Percentiles rank a stretch among this genome's conserved stretches.
Conservation (phyloP, 2,113 vertebrate genomes). For the Malaclemys terrapin region DNA sequence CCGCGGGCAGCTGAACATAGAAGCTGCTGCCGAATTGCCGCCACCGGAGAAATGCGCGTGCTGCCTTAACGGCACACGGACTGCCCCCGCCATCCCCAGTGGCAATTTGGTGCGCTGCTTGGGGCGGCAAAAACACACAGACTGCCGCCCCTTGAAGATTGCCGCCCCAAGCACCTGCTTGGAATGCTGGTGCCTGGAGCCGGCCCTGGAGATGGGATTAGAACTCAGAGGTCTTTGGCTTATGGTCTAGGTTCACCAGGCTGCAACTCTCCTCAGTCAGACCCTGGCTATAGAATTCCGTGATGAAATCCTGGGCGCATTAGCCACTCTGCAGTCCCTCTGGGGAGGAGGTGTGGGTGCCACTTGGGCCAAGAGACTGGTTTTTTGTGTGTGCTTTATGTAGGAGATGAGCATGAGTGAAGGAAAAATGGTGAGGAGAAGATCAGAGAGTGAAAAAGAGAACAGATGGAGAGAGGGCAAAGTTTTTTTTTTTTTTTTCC, state of each 20-base stretch:
- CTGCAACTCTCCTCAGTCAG: neutral
- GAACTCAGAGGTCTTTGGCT: neutral
- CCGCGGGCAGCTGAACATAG: too few relatives aligned
- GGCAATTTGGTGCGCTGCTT: too few relatives aligned
- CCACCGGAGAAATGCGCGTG: too few relatives aligned
- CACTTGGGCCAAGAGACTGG: neutral
- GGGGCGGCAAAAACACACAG: too few relatives aligned
- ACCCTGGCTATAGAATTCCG: neutral
- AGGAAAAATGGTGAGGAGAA: neutral
- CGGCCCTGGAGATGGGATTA: too few relatives aligned
- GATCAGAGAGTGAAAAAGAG: neutral
- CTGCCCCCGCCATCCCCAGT: too few relatives aligned
- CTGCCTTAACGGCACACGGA: too few relatives aligned
- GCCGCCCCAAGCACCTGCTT: too few relatives aligned
- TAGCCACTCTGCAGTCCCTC: neutral
- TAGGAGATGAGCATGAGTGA: neutral
- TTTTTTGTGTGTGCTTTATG: neutral
- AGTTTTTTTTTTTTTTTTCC: neutral
- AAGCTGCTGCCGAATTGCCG: too few relatives aligned
- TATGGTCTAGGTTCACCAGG: too few relatives aligned
- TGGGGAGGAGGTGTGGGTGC: neutral
- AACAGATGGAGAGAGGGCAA: neutral
- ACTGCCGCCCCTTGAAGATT: too few relatives aligned
- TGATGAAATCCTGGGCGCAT: neutral
- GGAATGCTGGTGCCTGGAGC: too few relatives aligned